phyloP scores from a whole-genome alignment of 2,797 vertebrate species.

The Labeo calbasu region DNA sequence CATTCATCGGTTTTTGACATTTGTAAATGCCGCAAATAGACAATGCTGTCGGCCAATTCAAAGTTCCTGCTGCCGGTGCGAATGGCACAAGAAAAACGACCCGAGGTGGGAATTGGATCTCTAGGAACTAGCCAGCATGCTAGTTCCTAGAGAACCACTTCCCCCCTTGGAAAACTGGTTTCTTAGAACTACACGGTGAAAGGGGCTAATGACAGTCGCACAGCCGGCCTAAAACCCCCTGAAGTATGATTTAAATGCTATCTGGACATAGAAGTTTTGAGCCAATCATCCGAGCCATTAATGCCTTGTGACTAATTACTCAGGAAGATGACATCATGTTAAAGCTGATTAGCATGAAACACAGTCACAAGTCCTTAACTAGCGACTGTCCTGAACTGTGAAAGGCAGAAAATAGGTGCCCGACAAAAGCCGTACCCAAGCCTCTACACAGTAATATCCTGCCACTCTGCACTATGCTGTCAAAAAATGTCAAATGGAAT shows the following conservation, averaged over 20 bases:
- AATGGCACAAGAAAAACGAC: too few species aligned
- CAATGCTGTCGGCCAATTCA: too few species aligned
- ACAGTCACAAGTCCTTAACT: neutral
- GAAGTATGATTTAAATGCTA: neutral
- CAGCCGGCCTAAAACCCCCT: neutral
- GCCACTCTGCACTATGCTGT: neutral
- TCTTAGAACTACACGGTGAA: neutral
- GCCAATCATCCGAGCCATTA: neutral
- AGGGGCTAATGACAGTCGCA: neutral
- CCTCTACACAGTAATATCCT: neutral
- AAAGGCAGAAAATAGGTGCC: neutral
- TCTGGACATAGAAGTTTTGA: neutral
- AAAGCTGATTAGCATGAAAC: neutral
- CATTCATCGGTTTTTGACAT: too few species aligned
- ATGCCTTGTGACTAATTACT: conserved; percentile 1
- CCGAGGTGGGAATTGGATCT: too few species aligned
- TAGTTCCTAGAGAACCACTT: too few species aligned
- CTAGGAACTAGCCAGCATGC: too few species aligned
- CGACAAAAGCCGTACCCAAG: neutral
- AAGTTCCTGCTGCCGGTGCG: too few species aligned
- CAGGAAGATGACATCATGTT: neutral
- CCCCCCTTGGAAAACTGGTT: too few species aligned
- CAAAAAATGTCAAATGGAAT: neutral
- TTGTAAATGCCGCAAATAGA: too few species aligned
- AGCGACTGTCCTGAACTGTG: neutral